phyloP scores from a whole-genome alignment of 2,113 vertebrate genomes.

The Danio rerio region GRCz12tu NC_133182.1:34108001-34108500 shows the following conservation, averaged over 20 bases:
- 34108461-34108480: constrained; percentile 20
- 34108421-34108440: background rate
- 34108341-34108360: background rate
- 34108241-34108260: constrained; percentile 96
- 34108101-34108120: too few species aligned
- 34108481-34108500: background rate
- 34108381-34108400: background rate
- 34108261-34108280: constrained; percentile 85
- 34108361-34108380: background rate
- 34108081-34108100: too few species aligned
- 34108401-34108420: background rate
- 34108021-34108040: too few species aligned
- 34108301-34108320: constrained; percentile 4
- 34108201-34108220: constrained; percentile 70
- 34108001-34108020: too few species aligned
- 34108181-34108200: background rate
- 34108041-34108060: too few species aligned
- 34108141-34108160: too few species aligned
- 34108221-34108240: constrained; percentile 95
- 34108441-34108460: background rate
- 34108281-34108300: too few species aligned
- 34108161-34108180: background rate
- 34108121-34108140: too few species aligned
- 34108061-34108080: too few species aligned
- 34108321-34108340: background rate